Evolutionary conservation across 2,797 vertebrate genomes (phyloP).

Genomic region (Vireo griseus): DNA sequence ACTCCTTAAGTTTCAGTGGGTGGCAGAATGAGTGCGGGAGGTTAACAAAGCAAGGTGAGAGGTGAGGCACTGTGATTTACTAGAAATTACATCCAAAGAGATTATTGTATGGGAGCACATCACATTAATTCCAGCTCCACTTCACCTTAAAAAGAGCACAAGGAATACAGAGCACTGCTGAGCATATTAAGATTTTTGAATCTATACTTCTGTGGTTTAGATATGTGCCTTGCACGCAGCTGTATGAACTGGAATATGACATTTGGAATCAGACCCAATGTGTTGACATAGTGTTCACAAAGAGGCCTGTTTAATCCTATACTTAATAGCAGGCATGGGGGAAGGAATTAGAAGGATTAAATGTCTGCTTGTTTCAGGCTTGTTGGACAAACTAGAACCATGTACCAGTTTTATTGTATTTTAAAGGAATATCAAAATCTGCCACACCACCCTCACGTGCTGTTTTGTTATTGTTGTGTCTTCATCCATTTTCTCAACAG

Average conservation of each 20-base stretch:
- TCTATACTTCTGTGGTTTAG: background rate
- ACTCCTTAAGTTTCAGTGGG: background rate
- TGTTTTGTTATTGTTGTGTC: background rate
- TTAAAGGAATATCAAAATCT: background rate
- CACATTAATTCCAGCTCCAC: background rate
- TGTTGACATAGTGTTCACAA: background rate
- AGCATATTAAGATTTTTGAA: background rate
- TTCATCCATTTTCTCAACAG: background rate
- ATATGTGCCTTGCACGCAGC: background rate
- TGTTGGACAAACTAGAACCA: background rate
- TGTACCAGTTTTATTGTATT: background rate
- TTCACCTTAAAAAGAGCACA: background rate
- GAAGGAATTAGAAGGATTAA: background rate
- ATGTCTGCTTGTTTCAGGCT: background rate
- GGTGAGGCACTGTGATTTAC: background rate
- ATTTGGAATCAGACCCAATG: background rate
- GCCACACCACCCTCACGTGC: background rate
- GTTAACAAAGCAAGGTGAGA: background rate
- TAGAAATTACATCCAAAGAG: background rate
- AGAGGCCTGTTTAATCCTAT: background rate
- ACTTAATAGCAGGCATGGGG: background rate
- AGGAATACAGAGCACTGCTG: background rate
- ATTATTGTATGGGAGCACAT: background rate
- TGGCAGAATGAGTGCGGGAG: background rate
- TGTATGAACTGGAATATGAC: background rate